Percentiles rank a stretch among this genome's conserved stretches.
Conservation (phyloP, 2,113 vertebrate genomes). For the Andinoacara biseriatus region DNA sequence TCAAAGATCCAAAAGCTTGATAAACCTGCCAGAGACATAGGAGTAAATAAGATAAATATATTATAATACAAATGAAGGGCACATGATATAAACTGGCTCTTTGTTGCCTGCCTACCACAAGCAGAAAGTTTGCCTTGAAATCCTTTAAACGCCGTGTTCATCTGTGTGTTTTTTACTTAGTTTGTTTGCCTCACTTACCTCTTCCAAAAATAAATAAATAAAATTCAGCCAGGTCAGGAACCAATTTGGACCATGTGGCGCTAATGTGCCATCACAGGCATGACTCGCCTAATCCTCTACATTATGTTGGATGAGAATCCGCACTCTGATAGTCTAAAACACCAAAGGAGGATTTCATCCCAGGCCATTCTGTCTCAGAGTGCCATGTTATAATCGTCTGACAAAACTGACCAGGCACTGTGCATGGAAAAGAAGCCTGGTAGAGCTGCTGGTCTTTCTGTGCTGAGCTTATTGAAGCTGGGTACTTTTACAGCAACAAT, state of each 20-base stretch:
- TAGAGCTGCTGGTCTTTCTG: constrained; percentile 21
- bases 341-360: constrained; percentile 62
- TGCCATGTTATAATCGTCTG: constrained; percentile 57
- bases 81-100: not conserved
- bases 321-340: constrained; percentile 53
- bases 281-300: constrained; percentile 64
- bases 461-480: not conserved
- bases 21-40: constrained; percentile 1
- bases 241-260: constrained; percentile 47
- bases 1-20: constrained; percentile 19
- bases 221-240: constrained; percentile 33
- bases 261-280: constrained; percentile 58
- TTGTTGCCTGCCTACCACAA: not conserved
- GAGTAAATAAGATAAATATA: not conserved
- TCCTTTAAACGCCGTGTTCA: not conserved
- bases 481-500: constrained; percentile 2
- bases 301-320: constrained; percentile 58
- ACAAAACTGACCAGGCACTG: constrained; percentile 27
- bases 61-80: not conserved
- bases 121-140: not conserved
- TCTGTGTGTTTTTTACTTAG: not conserved
- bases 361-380: constrained; percentile 57
- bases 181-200: constrained; percentile 18
- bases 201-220: not conserved
- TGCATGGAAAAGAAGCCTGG: constrained; percentile 1